phyloP scores from a whole-genome alignment of 1,140 invertebrate genomes.

The Apolygus lucorum region DNA sequence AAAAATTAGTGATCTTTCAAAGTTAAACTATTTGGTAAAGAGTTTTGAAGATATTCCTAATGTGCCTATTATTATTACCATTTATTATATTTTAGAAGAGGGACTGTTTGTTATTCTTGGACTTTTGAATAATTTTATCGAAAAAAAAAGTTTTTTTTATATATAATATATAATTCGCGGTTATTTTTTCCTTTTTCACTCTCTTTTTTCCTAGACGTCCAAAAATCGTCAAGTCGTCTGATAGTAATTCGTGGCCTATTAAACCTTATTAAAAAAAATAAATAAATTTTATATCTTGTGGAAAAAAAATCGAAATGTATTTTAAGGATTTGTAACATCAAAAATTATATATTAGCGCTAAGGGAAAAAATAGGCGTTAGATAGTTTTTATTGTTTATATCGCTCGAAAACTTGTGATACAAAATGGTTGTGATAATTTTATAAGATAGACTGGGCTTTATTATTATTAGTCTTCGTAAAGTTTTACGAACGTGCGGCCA shows the following conservation, averaged over 20 bases:
- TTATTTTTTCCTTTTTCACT: conserved; percentile 3
- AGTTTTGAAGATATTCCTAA: conserved; percentile 20
- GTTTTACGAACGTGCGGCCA: neutral
- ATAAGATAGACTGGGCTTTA: conserved; percentile 29
- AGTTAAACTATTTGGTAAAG: conserved; percentile 13
- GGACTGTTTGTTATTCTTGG: conserved; percentile 21
- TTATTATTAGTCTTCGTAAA: conserved; percentile 4
- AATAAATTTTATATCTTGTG: conserved; percentile 28
- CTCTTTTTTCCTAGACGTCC: conserved; percentile 27
- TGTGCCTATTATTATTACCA: conserved; percentile 19
- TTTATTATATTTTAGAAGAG: conserved; percentile 11
- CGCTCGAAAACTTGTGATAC: conserved; percentile 29
- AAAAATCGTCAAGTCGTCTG: conserved; percentile 27
- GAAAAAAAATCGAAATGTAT: conserved; percentile 22
- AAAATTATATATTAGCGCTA: neutral
- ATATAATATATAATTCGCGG: conserved; percentile 19
- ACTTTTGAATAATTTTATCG: conserved; percentile 16
- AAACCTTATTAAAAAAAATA: conserved; percentile 18
- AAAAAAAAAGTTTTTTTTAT: conserved; percentile 2
- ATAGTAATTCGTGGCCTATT: conserved; percentile 31
- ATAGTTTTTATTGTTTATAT: conserved; percentile 17
- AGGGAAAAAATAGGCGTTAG: neutral
- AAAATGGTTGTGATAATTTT: conserved; percentile 32
- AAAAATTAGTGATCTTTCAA: conserved; percentile 23
- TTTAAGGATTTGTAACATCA: conserved; percentile 23